Percentiles rank a stretch among this genome's conserved stretches.
Evolutionary conservation across 2,888 invertebrate genomes (phyloP).

Genomic region (Thyatira batis): DNA sequence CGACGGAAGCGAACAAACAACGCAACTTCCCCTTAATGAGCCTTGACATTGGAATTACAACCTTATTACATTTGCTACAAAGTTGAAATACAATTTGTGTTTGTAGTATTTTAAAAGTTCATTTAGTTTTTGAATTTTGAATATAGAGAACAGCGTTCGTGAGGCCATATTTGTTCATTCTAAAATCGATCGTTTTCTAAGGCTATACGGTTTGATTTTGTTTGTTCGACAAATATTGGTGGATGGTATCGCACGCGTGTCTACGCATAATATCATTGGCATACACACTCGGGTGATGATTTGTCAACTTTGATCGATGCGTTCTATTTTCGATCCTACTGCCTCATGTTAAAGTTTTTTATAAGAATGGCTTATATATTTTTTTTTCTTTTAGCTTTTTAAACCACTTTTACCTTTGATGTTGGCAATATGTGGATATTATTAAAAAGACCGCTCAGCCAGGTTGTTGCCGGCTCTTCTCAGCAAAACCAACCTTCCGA

Average conservation of each 20-base stretch:
- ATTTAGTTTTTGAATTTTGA: slow-evolving; percentile 29
- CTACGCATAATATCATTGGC: slow-evolving; percentile 77
- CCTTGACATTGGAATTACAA: slow-evolving; percentile 45
- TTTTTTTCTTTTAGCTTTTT: slow-evolving; percentile 44
- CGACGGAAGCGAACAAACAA: slow-evolving; percentile 54
- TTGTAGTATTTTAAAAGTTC: slow-evolving; percentile 1
- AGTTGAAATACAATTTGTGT: slow-evolving; percentile 27
- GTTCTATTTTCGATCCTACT: slow-evolving; percentile 33
- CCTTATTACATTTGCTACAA: slow-evolving; percentile 38
- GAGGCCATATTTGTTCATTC: slow-evolving; percentile 15
- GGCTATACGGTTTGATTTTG: slow-evolving; percentile 35
- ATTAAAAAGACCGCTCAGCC: not conserved
- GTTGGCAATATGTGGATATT: not conserved
- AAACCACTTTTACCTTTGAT: not conserved
- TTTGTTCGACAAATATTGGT: slow-evolving; percentile 33
- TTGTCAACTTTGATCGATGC: slow-evolving; percentile 62
- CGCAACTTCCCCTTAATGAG: slow-evolving; percentile 59
- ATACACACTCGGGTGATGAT: slow-evolving; percentile 71
- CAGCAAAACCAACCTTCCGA: no score
- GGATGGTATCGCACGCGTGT: slow-evolving; percentile 63
- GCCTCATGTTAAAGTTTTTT: slow-evolving; percentile 12
- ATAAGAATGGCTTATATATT: slow-evolving; percentile 15
- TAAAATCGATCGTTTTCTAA: slow-evolving; percentile 27
- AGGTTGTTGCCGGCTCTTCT: not conserved
- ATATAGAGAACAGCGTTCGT: slow-evolving; percentile 32